Evolutionary conservation across 2,888 invertebrate species (phyloP).

Genomic region (Drosophila anomalipes): DNA sequence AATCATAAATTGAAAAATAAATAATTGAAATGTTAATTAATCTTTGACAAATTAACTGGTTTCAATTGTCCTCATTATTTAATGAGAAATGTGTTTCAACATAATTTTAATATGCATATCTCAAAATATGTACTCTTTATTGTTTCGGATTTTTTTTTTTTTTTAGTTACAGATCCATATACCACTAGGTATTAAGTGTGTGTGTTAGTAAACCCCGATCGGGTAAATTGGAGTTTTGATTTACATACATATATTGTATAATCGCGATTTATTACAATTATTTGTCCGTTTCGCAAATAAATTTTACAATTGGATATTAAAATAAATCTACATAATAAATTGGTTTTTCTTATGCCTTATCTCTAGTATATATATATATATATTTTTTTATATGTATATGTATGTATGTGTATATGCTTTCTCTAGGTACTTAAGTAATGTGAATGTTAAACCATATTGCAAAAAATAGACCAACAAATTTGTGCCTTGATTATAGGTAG

Average conservation of each 20-base stretch:
- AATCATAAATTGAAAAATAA: background rate
- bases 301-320: constrained; percentile 57
- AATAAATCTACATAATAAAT: constrained; percentile 49
- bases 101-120: constrained; percentile 65
- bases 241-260: constrained; percentile 21
- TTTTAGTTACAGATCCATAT: constrained; percentile 55
- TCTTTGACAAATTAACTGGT: background rate
- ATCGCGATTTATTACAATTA: constrained; percentile 56
- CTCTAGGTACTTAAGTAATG: constrained; percentile 75
- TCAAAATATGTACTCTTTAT: constrained; percentile 75
- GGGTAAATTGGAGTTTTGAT: constrained; percentile 18
- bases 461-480: constrained; percentile 37
- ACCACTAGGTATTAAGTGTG: constrained; percentile 25
- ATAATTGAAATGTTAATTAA: background rate
- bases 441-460: constrained; percentile 43
- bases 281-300: constrained; percentile 73
- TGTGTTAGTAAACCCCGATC: constrained; percentile 28
- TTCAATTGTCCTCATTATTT: background rate
- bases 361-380: constrained; percentile 35
- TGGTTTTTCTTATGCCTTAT: constrained; percentile 34
- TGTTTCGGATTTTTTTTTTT: constrained; percentile 19
- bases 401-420: constrained; percentile 58
- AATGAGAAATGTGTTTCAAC: background rate
- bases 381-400: constrained; percentile 24
- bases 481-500: constrained; percentile 48